Base-by-base conservation (phyloP, 2,113 vertebrate genomes). In the Hassar affinis region DNA sequence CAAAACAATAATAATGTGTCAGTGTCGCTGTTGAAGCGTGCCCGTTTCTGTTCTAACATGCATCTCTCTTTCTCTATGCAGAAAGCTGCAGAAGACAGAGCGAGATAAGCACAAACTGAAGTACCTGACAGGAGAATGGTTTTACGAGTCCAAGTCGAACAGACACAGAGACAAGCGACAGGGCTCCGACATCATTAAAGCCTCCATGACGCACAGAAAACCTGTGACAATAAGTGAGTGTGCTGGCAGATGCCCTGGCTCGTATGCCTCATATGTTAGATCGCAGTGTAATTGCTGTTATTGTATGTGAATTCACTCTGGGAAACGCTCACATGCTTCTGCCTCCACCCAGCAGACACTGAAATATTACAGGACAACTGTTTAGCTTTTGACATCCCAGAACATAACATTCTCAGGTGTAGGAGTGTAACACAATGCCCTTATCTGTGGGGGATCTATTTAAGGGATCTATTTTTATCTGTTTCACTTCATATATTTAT, bases 111-210 rank as follows among this genome's bases (percentile, higher is more conserved):
- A 86, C 78, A 94, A 93, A 85, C 92, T 98, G 4, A 98, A 94
- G 92, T 96, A 95, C 84, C 93, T 98, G 95, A 98, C 95, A 0
- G 98, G 98, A 69, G 96, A 99, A 3, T 99, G 98, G 98, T 99
- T 99, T 93, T 98, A 99, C 9, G 95, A 99, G 90, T 95, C 95
- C 22, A 99, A 98, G 80, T 94, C 95, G 8, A 95, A 92, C 86
- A 95, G 97, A 30, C 98, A 99, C 90, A 93, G 91, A 89, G 96
- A 97, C 51, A 95, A 91, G 86, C 95, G 96, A 83, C 95, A 98
- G 0, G 97, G 96, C 72, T 91, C 96, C 2, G 97, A 99, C 82
- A 94, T 99, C 82, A 95, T 99, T 79, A 91, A 93, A 88, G 95
- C 95, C 35, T 97, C 98, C 35, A 96, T 99, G 89, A 93, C 88